Base-by-base conservation (phyloP, 2,888 invertebrate species). In the Argynnis bischoffii region DNA sequence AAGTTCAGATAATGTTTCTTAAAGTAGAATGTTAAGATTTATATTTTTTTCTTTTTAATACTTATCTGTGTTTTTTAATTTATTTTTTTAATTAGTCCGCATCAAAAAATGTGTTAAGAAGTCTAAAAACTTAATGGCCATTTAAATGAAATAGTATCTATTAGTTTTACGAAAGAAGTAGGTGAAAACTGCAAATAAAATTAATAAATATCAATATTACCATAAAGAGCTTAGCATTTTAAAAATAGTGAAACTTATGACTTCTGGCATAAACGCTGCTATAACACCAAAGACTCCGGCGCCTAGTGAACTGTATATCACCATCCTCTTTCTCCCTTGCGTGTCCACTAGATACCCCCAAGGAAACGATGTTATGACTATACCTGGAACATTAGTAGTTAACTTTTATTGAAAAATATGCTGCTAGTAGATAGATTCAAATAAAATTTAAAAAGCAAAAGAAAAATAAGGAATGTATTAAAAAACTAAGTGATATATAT, bases 321-420 rank as follows among this genome's bases (percentile, higher is more conserved):
- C 68, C 1, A 94, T 89, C 46, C 81, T 87, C 74, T 95, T 94
- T 35, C 97, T 93, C 0, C 97, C 97, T 72, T 93, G 79, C 0
- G 95, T 94, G 81, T 98, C 97, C 0, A 97, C 96, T 59, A 96
- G 84, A 54, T 95, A 94, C 13, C 97, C 97, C 96, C 97, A 97
- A 2, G 96, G 91, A 81, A 96, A 95, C 1, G 97, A 96, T 69
- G 97, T 96, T 15, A 94, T 66, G 0, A 95, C 94, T 8, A 96
- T 94, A 73, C 96, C 94, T 94, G 77, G 15, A 83, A 35, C n/a
- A n/a, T 15, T 16, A 55, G 6, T 1, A 60, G 5, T 18, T 4
- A 41, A 48, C 1, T 48, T 46, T 64, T 41, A 60, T 31, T 31
- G 31, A 54, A 14, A 18, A 55, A 35, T 8, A 14, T 48, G 26